Conservation (phyloP, 2,797 vertebrate species). For the Myiotriccus ornatus region DNA sequence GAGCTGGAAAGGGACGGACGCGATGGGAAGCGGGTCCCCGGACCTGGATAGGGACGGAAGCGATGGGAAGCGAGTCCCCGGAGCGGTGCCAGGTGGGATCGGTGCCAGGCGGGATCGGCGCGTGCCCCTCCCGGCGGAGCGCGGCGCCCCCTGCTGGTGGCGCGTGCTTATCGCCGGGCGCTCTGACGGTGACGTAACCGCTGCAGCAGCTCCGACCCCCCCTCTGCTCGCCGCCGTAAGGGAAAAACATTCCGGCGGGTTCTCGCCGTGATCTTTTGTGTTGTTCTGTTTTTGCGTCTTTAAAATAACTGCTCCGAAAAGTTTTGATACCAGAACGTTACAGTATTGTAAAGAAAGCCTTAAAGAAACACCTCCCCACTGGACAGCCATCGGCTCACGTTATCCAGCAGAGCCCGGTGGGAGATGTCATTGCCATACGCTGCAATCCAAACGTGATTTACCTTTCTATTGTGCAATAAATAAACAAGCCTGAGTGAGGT, state of each 20-base stretch:
- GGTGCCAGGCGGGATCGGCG: neutral
- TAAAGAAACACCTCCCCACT: neutral
- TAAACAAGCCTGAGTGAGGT: neutral
- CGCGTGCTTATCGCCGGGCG: neutral
- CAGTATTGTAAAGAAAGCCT: neutral
- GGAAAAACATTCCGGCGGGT: rapidly evolving
- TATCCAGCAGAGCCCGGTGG: neutral
- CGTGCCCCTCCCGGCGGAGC: neutral
- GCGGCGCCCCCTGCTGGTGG: neutral
- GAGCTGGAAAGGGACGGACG: neutral
- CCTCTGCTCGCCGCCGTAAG: rapidly evolving
- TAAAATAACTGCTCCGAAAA: neutral
- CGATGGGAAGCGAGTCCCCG: neutral
- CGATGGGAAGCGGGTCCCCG: too few relatives aligned
- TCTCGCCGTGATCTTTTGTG: neutral
- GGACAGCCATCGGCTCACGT: neutral
- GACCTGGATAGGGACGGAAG: too few relatives aligned
- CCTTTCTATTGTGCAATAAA: neutral
- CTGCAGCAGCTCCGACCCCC: neutral
- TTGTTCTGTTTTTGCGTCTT: neutral
- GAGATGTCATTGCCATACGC: neutral
- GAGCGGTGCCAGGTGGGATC: neutral
- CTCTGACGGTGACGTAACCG: neutral
- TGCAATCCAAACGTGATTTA: neutral
- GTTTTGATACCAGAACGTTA: too few relatives aligned